Percentiles rank a stretch among this genome's conserved stretches.
Evolutionary conservation across 1,140 invertebrate species (phyloP).

Genomic region (Drosophila watanabei): DNA sequence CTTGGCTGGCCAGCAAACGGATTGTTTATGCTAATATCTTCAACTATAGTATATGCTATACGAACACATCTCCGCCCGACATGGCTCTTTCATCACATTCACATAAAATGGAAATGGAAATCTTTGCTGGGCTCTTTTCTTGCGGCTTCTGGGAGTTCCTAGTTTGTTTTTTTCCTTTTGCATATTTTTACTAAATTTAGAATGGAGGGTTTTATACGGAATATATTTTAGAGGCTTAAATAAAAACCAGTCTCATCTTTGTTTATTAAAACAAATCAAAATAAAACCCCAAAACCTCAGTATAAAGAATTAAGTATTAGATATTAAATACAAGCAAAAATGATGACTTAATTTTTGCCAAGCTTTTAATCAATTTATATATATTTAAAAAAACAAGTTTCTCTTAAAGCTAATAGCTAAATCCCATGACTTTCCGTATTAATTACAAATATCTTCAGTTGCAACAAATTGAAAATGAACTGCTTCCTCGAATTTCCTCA

Average conservation of each 20-base stretch:
- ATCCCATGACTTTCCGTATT: not conserved
- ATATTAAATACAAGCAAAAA: not conserved
- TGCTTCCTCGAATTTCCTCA: not conserved
- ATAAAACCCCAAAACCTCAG: not conserved
- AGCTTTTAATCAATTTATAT: not conserved
- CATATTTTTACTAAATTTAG: constrained; percentile 4
- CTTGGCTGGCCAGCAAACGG: constrained; percentile 50
- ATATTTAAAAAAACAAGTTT: not conserved
- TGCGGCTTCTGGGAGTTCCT: constrained; percentile 13
- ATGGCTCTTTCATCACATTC: constrained; percentile 39
- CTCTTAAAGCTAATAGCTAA: not conserved
- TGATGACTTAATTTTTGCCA: not conserved
- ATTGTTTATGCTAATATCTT: constrained; percentile 53
- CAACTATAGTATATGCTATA: constrained; percentile 7
- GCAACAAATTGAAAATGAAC: not conserved
- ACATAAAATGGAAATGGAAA: constrained; percentile 22
- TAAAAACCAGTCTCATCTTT: not conserved
- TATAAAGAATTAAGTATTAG: not conserved
- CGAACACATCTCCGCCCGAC: constrained; percentile 7
- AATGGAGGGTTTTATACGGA: not conserved
- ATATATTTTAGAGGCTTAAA: constrained; percentile 2
- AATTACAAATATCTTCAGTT: not conserved
- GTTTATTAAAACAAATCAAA: not conserved
- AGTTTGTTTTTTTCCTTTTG: not conserved
- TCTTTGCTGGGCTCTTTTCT: constrained; percentile 17